Conservation (phyloP, 2,888 invertebrate genomes). For the Xestobium rufovillosum region DNA sequence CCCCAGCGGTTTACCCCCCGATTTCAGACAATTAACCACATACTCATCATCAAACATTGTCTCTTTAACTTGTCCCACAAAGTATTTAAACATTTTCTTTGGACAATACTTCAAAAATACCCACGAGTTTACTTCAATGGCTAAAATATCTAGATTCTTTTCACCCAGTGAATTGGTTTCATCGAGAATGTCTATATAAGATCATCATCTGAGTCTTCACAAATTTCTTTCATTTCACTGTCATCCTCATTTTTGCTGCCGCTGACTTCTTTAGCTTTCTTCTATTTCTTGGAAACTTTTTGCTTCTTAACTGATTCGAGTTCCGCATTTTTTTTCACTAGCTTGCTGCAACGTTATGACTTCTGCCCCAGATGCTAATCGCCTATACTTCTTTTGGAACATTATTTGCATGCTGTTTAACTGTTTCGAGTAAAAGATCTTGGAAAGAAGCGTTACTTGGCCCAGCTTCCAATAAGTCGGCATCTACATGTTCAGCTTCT, state of each 20-base stretch:
- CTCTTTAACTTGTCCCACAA: too few species aligned
- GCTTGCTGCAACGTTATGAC: constrained; percentile 1
- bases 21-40: too few species aligned
- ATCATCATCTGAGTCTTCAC: constrained; percentile 6
- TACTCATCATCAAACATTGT: too few species aligned
- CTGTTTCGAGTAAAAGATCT: constrained; percentile 4
- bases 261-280: neutral
- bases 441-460: neutral
- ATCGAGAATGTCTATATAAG: too few species aligned
- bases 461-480: neutral
- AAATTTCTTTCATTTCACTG: constrained; percentile 6
- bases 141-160: too few species aligned
- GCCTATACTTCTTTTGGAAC: constrained; percentile 3
- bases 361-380: constrained; percentile 1
- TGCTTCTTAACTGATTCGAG: neutral
- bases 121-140: too few species aligned
- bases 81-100: too few species aligned
- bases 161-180: too few species aligned
- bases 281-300: constrained; percentile 5
- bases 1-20: too few species aligned
- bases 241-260: constrained; percentile 1
- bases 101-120: too few species aligned
- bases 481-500: too few species aligned
- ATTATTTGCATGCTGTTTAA: constrained; percentile 3
- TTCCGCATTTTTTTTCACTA: constrained; percentile 2